These are phyloP conservation scores for Sebastes melanostomus DNA, from an alignment of 2,797 vertebrate genomes.

Conservation along the genomic window DNA sequence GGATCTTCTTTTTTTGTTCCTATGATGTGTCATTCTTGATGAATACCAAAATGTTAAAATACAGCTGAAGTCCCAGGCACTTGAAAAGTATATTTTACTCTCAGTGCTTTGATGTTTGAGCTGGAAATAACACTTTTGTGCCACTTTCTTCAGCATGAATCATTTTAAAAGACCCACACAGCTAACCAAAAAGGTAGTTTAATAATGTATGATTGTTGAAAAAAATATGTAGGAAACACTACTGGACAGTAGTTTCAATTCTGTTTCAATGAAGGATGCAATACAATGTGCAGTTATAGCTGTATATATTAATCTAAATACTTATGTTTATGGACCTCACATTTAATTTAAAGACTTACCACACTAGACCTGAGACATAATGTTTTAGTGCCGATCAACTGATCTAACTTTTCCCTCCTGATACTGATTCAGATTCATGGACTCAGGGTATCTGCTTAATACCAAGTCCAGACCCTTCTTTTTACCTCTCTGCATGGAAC, in stretches of 20 bases:
- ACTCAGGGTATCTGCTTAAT: too few species aligned
- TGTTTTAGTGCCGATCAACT: too few species aligned
- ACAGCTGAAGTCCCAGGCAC: not conserved
- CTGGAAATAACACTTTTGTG: conserved; percentile 19
- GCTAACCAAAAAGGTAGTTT: not conserved
- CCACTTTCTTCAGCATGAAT: conserved; percentile 17
- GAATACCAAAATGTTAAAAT: conserved; percentile 13
- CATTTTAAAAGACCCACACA: not conserved
- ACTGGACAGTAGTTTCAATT: not conserved
- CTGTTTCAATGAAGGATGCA: not conserved
- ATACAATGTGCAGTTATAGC: not conserved
- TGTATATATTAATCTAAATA: not conserved
- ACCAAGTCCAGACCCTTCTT: too few species aligned
- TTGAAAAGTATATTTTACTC: conserved; percentile 18
- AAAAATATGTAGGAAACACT: not conserved
- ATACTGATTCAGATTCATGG: too few species aligned
- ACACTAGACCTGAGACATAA: not conserved
- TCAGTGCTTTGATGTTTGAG: conserved; percentile 43
- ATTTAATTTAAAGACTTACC: too few species aligned
- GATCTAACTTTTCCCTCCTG: too few species aligned
- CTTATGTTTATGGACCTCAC: not conserved
- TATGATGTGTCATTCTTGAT: conserved; percentile 27
- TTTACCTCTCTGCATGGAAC: too few species aligned
- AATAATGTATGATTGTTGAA: not conserved
- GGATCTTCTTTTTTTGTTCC: conserved; percentile 27